A percentile compares a stretch with the other conserved stretches of the same genome.
phyloP scores from a whole-genome alignment of 2,797 vertebrate species.

The Danionella dracula region DNA sequence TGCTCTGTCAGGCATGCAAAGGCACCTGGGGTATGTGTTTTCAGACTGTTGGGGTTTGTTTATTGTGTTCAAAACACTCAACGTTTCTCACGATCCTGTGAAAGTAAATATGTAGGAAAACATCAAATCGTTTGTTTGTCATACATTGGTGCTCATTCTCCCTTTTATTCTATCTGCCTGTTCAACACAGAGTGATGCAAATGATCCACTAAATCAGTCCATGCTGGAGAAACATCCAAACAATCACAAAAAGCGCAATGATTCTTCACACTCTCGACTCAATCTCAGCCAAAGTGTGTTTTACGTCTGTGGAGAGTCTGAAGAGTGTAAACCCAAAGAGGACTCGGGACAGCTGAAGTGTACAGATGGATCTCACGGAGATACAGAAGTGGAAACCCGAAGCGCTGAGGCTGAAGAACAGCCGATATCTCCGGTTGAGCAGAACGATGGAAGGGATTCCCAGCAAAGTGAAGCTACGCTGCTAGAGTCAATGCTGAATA shows the following conservation, averaged over 20 bases:
- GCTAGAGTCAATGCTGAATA: constrained; percentile 28
- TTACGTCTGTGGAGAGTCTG: too few species aligned
- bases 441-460: neutral
- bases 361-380: neutral
- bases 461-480: neutral
- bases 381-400: neutral
- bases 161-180: too few species aligned
- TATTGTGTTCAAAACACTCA: too few species aligned
- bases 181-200: neutral
- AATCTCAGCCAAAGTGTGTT: neutral
- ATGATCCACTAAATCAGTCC: constrained; percentile 6
- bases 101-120: too few species aligned
- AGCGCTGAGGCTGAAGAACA: neutral
- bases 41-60: too few species aligned
- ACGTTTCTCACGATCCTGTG: too few species aligned
- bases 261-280: neutral
- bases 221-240: constrained; percentile 25
- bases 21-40: too few species aligned
- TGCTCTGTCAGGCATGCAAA: too few species aligned
- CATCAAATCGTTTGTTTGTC: too few species aligned
- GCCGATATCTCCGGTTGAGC: neutral
- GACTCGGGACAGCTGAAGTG: neutral
- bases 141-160: too few species aligned
- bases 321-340: neutral
- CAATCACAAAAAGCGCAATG: neutral